phyloP scores from a whole-genome alignment of 2,888 invertebrate species.

The Tetranychus piercei region DNA sequence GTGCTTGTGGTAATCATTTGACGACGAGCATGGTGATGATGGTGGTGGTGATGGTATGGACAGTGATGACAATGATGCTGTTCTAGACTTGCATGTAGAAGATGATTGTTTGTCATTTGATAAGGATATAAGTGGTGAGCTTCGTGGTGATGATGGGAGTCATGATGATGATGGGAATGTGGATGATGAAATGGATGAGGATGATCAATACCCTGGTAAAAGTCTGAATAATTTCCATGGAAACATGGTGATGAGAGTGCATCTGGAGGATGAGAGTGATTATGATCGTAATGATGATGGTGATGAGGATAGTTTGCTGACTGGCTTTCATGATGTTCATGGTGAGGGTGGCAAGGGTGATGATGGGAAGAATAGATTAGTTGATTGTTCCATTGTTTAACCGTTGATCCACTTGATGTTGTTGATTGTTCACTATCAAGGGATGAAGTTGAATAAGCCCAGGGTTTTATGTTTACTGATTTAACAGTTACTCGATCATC shows the following conservation, averaged over 20 bases:
- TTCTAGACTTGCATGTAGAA: too few relatives aligned
- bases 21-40: neutral
- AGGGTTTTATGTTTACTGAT: neutral
- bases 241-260: neutral
- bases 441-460: neutral
- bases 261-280: neutral
- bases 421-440: neutral
- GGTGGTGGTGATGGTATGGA: neutral
- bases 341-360: neutral
- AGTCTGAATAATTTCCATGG: neutral
- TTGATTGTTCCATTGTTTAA: neutral
- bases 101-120: neutral
- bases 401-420: neutral
- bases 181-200: neutral
- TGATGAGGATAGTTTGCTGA: too few relatives aligned
- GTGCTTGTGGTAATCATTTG: constrained; percentile 9
- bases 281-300: too few relatives aligned
- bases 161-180: neutral
- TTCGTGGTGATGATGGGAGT: neutral
- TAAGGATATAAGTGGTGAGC: neutral
- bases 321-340: neutral
- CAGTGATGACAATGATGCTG: neutral
- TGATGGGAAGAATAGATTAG: neutral
- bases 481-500: constrained; percentile 3
- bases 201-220: neutral